These are phyloP conservation scores for Drosophila macrothrix DNA, from an alignment of 2,888 invertebrate genomes.

Conservation along the genomic window DNA sequence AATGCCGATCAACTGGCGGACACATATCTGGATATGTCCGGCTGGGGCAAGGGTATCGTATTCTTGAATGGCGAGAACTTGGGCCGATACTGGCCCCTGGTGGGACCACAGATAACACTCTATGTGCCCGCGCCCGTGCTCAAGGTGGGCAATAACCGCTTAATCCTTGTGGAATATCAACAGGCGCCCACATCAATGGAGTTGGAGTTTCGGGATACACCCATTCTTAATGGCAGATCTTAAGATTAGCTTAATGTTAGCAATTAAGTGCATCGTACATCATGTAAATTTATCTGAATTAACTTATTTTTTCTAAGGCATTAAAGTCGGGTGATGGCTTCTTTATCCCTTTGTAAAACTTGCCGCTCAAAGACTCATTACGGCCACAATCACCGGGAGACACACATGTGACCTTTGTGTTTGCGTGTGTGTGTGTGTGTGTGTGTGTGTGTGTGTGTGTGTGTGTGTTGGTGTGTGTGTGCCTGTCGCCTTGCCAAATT, in stretches of 20 bases:
- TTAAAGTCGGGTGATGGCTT: conserved; percentile 58
- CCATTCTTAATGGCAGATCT: conserved; percentile 82
- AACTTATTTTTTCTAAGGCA: conserved; percentile 50
- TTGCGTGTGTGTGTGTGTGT: neutral
- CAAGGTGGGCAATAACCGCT: conserved; percentile 86
- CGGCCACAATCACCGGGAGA: conserved; percentile 5
- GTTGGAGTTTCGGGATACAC: conserved; percentile 83
- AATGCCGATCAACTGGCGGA: conserved; percentile 87
- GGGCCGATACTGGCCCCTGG: conserved; percentile 92
- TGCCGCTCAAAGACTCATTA: conserved; percentile 65
- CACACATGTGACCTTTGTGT: conserved; percentile 69
- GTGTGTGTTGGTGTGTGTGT: neutral
- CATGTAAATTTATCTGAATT: conserved; percentile 59
- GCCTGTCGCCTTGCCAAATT: conserved; percentile 61
- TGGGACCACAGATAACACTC: conserved; percentile 93
- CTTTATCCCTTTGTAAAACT: conserved; percentile 49
- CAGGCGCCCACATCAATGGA: conserved; percentile 81
- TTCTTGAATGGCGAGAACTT: conserved; percentile 94
- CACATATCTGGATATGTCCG: conserved; percentile 91
- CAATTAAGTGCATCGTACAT: conserved; percentile 28
- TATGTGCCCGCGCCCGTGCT: conserved; percentile 93
- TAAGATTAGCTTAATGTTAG: conserved; percentile 23
- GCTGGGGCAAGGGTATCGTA: conserved; percentile 95
- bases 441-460: neutral
- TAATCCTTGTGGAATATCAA: conserved; percentile 88